phyloP scores from a whole-genome alignment of 2,888 invertebrate genomes.

The Caenorhabditis imperialis region DNA sequence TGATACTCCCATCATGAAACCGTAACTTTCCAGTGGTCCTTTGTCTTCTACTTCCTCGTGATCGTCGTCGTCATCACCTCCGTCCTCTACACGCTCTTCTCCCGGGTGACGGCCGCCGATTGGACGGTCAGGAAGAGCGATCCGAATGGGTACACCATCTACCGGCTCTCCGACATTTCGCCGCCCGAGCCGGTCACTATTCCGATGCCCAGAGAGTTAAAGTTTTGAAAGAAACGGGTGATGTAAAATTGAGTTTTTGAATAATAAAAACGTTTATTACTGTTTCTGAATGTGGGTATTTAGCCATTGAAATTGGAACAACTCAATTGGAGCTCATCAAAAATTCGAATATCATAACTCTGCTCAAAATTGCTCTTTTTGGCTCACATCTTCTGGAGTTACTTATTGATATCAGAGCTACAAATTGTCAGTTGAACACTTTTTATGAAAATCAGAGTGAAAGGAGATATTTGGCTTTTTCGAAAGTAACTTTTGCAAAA shows the following conservation, averaged over 20 bases:
- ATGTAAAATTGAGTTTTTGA: not conserved
- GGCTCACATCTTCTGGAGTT: too few species aligned
- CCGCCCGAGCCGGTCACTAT: constrained; percentile 42
- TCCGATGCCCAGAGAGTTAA: constrained; percentile 38
- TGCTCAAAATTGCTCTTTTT: too few species aligned
- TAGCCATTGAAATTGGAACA: too few species aligned
- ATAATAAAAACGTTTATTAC: not conserved
- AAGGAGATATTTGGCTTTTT: too few species aligned
- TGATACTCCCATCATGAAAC: not conserved
- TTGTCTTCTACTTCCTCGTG: constrained; percentile 58
- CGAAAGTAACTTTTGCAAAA: too few species aligned
- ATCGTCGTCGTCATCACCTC: constrained; percentile 42
- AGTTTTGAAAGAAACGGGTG: constrained; percentile 23
- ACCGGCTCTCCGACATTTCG: constrained; percentile 39
- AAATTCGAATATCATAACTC: too few species aligned
- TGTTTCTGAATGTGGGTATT: too few species aligned
- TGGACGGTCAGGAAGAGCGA: constrained; percentile 50
- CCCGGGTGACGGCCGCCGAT: constrained; percentile 37
- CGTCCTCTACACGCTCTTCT: constrained; percentile 41
- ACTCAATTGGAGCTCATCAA: too few species aligned
- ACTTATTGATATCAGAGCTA: too few species aligned
- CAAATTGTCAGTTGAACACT: too few species aligned
- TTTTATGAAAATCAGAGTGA: too few species aligned
- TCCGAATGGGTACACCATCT: constrained; percentile 37
- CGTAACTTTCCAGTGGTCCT: constrained; percentile 56